These are phyloP conservation scores for Otolemur crassicaudatus DNA, from an alignment of 2,797 vertebrate species.

Conservation along the genomic window DNA sequence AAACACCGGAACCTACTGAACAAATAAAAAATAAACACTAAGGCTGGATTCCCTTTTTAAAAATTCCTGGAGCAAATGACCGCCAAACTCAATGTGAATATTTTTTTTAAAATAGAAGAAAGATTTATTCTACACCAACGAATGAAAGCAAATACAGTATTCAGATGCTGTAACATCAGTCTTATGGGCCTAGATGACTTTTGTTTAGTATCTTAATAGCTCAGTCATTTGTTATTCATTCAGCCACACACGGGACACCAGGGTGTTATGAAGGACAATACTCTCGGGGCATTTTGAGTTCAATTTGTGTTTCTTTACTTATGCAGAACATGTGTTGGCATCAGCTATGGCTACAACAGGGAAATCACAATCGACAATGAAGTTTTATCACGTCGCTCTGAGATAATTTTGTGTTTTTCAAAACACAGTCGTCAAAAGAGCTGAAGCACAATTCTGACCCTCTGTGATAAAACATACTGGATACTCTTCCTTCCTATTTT, in stretches of 20 bases:
- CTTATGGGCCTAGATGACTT: constrained; percentile 70
- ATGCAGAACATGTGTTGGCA: constrained; percentile 81
- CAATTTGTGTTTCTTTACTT: constrained; percentile 81
- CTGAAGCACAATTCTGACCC: not conserved
- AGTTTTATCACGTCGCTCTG: constrained; percentile 35
- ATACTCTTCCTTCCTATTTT: not conserved
- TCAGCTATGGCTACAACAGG: constrained; percentile 69
- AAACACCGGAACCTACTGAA: not conserved
- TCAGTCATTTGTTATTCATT: constrained; percentile 82
- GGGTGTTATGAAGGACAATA: constrained; percentile 76
- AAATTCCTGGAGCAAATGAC: not conserved
- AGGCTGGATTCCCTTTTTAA: constrained; percentile 11
- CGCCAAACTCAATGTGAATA: not conserved
- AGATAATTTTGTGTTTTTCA: constrained; percentile 52
- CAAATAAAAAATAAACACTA: not conserved
- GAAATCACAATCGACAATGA: constrained; percentile 67
- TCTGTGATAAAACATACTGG: not conserved
- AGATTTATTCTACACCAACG: constrained; percentile 65
- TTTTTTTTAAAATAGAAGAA: not conserved
- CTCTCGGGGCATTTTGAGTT: constrained; percentile 79
- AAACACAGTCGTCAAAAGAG: not conserved
- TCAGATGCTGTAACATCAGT: constrained; percentile 43
- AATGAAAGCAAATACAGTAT: constrained; percentile 62
- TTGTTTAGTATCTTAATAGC: constrained; percentile 83
- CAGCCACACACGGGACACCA: constrained; percentile 72